phyloP scores from a whole-genome alignment of 2,797 vertebrate species.

The Lepus oiostolus region DNA sequence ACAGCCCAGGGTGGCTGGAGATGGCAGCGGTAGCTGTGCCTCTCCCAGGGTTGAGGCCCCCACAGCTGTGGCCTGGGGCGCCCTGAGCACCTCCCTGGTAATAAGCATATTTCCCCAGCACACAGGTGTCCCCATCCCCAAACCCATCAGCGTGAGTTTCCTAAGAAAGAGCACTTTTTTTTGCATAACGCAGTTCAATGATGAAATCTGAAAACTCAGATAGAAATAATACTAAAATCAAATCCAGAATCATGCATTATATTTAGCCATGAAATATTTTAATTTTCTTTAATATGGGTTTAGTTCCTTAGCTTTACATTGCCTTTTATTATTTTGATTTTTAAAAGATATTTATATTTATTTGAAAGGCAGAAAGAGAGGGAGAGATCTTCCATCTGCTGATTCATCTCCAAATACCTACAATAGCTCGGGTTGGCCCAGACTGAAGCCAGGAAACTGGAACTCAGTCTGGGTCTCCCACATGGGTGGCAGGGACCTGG shows the following conservation, averaged over 20 bases:
- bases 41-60: not conserved
- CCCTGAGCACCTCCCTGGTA: not conserved
- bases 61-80: fast-evolving
- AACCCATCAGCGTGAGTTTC: not conserved
- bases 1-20: not conserved
- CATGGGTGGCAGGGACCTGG: too few relatives aligned
- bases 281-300: not conserved
- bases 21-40: not conserved
- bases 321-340: too few relatives aligned
- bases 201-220: slow-evolving; percentile 24
- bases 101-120: not conserved
- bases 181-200: not conserved
- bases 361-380: too few relatives aligned
- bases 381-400: too few relatives aligned
- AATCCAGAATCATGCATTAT: not conserved
- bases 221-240: not conserved
- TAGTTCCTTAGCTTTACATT: not conserved
- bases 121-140: not conserved
- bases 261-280: not conserved
- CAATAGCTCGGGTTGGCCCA: too few relatives aligned
- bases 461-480: too few relatives aligned
- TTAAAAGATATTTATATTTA: not conserved
- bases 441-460: slow-evolving; percentile 59
- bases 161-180: not conserved
- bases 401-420: too few relatives aligned